phyloP scores from a whole-genome alignment of 2,113 vertebrate species.

The Etheostoma spectabile region DNA sequence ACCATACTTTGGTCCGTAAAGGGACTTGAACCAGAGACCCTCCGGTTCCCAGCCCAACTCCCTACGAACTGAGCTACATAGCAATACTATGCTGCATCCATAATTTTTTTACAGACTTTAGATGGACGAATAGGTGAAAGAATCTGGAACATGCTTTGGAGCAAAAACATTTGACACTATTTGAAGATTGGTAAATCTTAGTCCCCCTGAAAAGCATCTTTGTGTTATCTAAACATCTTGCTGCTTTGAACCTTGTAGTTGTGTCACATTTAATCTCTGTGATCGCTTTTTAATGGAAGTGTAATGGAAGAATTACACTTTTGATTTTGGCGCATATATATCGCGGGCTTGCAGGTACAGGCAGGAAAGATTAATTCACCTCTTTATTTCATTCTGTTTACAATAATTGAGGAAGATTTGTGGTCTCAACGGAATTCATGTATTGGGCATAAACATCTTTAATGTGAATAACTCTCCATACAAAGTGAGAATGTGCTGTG shows the following conservation, averaged over 20 bases:
- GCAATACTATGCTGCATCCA: no score
- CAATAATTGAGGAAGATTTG: not conserved
- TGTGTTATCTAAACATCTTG: not conserved
- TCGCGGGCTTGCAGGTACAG: not conserved
- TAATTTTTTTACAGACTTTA: not conserved
- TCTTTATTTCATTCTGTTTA: slow-evolving; percentile 3
- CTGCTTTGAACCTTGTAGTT: not conserved
- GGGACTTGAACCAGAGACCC: no score
- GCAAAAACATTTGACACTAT: not conserved
- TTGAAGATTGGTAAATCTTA: not conserved
- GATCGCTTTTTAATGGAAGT: not conserved
- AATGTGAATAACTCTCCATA: not conserved
- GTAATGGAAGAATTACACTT: not conserved
- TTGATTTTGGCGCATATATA: not conserved
- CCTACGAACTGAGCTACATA: no score
- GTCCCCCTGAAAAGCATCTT: not conserved
- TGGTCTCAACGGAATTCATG: not conserved
- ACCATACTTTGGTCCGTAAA: no score
- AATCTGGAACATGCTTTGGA: not conserved
- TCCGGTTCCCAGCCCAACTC: no score
- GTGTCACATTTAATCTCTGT: not conserved
- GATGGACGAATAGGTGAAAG: not conserved
- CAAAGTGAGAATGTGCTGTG: not conserved
- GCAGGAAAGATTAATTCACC: not conserved
- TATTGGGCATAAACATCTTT: not conserved